Percentiles rank a stretch among this genome's conserved stretches.
phyloP scores from a whole-genome alignment of 1,140 invertebrate genomes.

The Macrosteles quadrilineatus region DNA sequence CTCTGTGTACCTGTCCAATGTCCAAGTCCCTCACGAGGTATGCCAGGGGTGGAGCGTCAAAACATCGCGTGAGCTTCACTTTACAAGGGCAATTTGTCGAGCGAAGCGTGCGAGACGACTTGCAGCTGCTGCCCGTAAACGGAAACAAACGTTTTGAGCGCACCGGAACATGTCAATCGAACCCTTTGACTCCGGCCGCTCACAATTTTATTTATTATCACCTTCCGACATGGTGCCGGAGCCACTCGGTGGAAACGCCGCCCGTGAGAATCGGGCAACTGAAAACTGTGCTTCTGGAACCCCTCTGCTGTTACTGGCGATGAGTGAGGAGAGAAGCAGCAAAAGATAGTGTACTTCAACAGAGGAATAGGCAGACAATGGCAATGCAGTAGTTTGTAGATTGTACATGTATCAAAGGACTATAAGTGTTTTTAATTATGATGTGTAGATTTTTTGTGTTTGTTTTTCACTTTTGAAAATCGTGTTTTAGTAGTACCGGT shows the following conservation, averaged over 20 bases:
- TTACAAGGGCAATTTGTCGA: background rate
- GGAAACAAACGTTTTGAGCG: slow-evolving; percentile 21
- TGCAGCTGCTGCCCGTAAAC: slow-evolving; percentile 16
- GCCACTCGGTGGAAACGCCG: background rate
- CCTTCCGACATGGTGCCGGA: slow-evolving; percentile 9
- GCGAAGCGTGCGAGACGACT: background rate
- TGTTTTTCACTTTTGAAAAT: too few species aligned
- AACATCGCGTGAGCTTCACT: background rate
- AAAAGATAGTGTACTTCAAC: too few species aligned
- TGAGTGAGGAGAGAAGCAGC: too few species aligned
- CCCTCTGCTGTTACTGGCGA: too few species aligned
- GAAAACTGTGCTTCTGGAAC: slow-evolving; percentile 6
- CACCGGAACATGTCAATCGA: slow-evolving; percentile 25
- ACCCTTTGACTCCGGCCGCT: slow-evolving; percentile 18
- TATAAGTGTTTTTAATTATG: too few species aligned
- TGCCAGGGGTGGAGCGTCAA: background rate
- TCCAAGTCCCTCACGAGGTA: too few species aligned
- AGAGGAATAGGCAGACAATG: too few species aligned
- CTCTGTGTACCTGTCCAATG: too few species aligned
- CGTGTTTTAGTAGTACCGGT: too few species aligned
- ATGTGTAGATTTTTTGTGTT: too few species aligned
- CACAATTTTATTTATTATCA: slow-evolving; percentile 25
- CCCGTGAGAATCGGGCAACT: background rate
- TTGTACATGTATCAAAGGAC: too few species aligned
- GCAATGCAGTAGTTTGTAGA: too few species aligned